Conservation (phyloP, 2,797 vertebrate genomes). For the Fringilla coelebs region DNA sequence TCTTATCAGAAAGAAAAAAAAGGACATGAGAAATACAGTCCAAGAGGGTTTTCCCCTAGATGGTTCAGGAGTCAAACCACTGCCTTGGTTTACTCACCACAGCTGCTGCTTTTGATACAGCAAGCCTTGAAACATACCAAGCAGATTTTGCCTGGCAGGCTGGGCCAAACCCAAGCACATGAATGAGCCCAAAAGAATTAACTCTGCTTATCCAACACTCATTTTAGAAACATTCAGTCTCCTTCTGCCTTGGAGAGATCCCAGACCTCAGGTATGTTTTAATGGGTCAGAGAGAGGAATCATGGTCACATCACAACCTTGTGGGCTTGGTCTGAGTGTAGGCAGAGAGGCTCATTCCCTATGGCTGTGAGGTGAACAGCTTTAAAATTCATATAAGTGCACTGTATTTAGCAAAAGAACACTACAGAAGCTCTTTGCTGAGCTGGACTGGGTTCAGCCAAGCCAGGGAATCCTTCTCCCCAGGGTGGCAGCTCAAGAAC, state of each 20-base stretch:
- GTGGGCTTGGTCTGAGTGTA: background rate
- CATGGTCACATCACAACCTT: background rate
- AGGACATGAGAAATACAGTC: conserved; percentile 7
- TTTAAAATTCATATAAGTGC: background rate
- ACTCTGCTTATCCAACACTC: background rate
- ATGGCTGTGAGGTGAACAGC: background rate
- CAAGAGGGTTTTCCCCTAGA: background rate
- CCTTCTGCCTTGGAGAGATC: background rate
- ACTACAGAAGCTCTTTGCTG: background rate
- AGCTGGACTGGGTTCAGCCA: background rate
- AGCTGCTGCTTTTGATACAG: conserved; percentile 21
- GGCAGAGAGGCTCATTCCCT: background rate
- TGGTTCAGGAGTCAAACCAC: conserved; percentile 27
- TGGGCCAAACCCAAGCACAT: background rate
- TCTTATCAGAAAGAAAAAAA: conserved; percentile 43
- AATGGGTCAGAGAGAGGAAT: background rate
- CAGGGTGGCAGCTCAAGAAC: background rate
- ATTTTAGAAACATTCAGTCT: background rate
- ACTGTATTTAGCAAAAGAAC: background rate
- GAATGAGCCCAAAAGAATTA: background rate
- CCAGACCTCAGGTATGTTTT: background rate
- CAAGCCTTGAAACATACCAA: background rate
- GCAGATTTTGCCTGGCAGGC: background rate
- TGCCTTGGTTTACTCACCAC: conserved; percentile 9
- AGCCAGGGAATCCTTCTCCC: background rate